phyloP scores from a whole-genome alignment of 2,888 invertebrate species.

The Schizotus pectinicornis region DNA sequence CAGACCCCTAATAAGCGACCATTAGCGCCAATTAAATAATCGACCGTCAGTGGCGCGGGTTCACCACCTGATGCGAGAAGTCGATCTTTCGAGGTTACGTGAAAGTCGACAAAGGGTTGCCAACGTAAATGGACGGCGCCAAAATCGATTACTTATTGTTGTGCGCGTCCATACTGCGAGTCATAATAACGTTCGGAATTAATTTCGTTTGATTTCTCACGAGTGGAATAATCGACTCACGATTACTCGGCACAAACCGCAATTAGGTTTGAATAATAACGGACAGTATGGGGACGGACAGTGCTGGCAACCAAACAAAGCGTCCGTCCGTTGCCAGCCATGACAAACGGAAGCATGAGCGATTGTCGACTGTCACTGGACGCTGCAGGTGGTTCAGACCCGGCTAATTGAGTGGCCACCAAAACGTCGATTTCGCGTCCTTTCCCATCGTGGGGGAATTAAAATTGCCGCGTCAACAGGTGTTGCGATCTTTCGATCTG shows the following conservation, averaged over 20 bases:
- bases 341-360: slow-evolving; percentile 52
- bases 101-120: no score
- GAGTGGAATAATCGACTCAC: slow-evolving; percentile 23
- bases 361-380: slow-evolving; percentile 51
- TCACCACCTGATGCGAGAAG: no score
- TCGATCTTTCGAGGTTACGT: no score
- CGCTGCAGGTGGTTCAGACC: slow-evolving; percentile 48
- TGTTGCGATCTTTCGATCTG: no score
- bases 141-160: no score
- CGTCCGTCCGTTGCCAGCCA: slow-evolving; percentile 26
- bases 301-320: slow-evolving; percentile 38
- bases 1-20: no score
- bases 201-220: slow-evolving; percentile 23
- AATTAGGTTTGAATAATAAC: slow-evolving; percentile 28
- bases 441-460: no score
- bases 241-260: slow-evolving; percentile 25
- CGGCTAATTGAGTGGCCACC: slow-evolving; percentile 52
- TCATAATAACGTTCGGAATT: slow-evolving; percentile 9
- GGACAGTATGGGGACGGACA: slow-evolving; percentile 38
- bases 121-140: no score
- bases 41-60: no score
- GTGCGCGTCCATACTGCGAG: no score
- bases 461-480: no score
- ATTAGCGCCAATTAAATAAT: no score
- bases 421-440: not conserved